Percentiles rank a stretch among this genome's conserved stretches.
Conservation (phyloP, 2,888 invertebrate species). For the Alcis repandata region DNA sequence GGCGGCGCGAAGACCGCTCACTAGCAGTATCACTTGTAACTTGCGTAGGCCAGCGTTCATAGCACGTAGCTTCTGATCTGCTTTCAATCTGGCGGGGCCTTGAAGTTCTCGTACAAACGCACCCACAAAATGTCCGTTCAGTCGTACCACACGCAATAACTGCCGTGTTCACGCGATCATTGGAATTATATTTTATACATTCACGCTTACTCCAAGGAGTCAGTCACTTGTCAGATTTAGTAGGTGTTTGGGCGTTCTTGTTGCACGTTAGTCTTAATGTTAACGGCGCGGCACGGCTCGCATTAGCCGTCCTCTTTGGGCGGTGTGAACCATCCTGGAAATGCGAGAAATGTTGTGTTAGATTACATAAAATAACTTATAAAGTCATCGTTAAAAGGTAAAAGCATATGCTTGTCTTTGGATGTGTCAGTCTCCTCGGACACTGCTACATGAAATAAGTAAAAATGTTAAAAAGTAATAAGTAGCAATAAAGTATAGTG, state of each 20-base stretch:
- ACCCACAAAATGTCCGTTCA: conserved; percentile 61
- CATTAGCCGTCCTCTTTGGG: conserved; percentile 96
- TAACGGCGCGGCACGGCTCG: conserved; percentile 54
- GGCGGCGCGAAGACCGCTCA: neutral
- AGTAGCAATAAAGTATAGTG: too few species aligned
- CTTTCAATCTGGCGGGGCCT: conserved; percentile 2
- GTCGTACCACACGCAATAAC: conserved; percentile 65
- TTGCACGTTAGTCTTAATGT: conserved; percentile 77
- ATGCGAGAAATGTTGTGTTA: conserved; percentile 21
- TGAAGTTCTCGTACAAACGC: conserved; percentile 71
- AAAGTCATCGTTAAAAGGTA: too few species aligned
- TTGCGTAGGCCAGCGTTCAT: neutral
- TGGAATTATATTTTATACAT: conserved; percentile 65
- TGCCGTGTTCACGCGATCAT: conserved; percentile 57
- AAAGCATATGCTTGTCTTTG: too few species aligned
- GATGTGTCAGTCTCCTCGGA: too few species aligned
- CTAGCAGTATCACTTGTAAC: neutral
- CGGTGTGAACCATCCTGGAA: conserved; percentile 95
- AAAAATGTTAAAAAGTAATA: too few species aligned
- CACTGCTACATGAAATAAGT: too few species aligned
- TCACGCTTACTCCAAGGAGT: conserved; percentile 62
- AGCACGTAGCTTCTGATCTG: neutral
- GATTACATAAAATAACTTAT: neutral
- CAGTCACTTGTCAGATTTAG: conserved; percentile 69
- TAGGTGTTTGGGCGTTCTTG: conserved; percentile 72